phyloP scores from a whole-genome alignment of 2,888 invertebrate species.

The Tinea semifulvella region DNA sequence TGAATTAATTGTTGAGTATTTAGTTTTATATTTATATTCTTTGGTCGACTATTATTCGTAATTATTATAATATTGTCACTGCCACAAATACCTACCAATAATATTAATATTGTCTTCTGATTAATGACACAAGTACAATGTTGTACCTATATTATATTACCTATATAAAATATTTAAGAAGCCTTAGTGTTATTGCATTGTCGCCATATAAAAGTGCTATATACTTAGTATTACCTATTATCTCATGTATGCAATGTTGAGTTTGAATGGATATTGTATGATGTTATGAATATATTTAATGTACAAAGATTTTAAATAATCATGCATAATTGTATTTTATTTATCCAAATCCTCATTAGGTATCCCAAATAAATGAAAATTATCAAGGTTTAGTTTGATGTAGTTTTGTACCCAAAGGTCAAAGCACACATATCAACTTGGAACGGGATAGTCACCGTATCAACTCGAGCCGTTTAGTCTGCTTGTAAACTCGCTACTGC shows the following conservation, averaged over 20 bases:
- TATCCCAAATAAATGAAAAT: too few relatives aligned
- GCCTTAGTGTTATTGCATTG: conserved; percentile 5
- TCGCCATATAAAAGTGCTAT: conserved; percentile 13
- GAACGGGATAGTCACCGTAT: too few relatives aligned
- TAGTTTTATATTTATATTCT: too few relatives aligned
- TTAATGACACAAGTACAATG: background rate
- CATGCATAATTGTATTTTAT: conserved; percentile 29
- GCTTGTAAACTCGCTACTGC: too few relatives aligned
- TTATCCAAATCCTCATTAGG: too few relatives aligned
- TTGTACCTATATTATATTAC: background rate
- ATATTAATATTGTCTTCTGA: background rate
- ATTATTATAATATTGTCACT: background rate
- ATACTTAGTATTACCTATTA: conserved; percentile 6
- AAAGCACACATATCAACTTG: too few relatives aligned
- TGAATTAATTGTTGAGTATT: conserved; percentile 12
- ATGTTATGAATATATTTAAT: conserved; percentile 23
- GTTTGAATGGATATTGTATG: conserved; percentile 10
- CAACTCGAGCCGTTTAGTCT: too few relatives aligned
- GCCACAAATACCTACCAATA: background rate
- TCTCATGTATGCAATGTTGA: conserved; percentile 13
- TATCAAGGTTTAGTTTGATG: too few relatives aligned
- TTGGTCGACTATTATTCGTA: background rate
- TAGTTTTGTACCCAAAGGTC: too few relatives aligned
- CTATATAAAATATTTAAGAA: conserved; percentile 7
- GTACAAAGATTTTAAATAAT: conserved; percentile 47